Evolutionary conservation across 2,113 vertebrate species (phyloP).

Genomic region (Nothoprocta pentlandii): DNA sequence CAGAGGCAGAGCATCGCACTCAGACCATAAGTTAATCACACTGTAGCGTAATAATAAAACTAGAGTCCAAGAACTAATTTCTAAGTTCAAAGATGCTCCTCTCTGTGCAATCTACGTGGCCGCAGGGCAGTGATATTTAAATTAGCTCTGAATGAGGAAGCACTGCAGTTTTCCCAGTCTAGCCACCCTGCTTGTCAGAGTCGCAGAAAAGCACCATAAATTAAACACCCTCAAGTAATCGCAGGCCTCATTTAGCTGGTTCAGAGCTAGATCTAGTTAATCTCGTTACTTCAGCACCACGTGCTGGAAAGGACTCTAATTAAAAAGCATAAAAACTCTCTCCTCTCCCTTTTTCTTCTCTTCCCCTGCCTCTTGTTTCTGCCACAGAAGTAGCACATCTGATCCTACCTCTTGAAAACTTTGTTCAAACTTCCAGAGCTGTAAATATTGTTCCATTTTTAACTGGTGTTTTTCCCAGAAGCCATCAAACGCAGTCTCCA

Average conservation of each 20-base stretch:
- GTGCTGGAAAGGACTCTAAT: neutral
- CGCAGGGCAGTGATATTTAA: constrained; percentile 5
- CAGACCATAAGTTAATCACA: neutral
- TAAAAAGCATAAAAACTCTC: neutral
- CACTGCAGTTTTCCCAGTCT: neutral
- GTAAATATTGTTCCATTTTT: constrained; percentile 94
- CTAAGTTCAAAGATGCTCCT: neutral
- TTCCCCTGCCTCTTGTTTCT: neutral
- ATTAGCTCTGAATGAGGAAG: constrained; percentile 19
- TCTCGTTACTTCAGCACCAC: neutral
- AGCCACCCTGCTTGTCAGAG: neutral
- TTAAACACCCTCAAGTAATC: neutral
- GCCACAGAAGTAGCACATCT: neutral
- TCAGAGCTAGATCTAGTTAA: neutral
- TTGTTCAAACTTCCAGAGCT: constrained; percentile 92
- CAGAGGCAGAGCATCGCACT: constrained; percentile 26
- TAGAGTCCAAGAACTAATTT: neutral
- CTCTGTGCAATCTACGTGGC: neutral
- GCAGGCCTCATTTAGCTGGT: neutral
- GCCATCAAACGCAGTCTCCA: constrained; percentile 96
- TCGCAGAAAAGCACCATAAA: neutral
- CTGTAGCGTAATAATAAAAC: neutral
- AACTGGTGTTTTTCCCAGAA: constrained; percentile 98
- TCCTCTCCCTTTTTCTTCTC: neutral
- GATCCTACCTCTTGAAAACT: constrained; percentile 90